Evolutionary conservation across 2,113 vertebrate species (phyloP), one percentile per base, ranked within the genome.

Genomic region (Hystrix cristata): DNA sequence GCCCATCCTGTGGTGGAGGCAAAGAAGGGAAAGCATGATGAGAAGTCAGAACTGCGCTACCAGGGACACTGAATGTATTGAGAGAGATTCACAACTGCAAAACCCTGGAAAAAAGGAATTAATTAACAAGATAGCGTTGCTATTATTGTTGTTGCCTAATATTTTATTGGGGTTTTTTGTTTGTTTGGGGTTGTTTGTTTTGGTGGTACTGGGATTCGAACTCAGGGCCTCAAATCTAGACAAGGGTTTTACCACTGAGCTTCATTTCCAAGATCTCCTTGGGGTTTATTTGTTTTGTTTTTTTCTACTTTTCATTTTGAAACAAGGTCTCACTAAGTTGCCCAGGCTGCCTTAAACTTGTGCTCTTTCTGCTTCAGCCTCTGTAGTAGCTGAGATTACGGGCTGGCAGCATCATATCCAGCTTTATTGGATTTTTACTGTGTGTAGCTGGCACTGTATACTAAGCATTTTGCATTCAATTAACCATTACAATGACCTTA

Each of bases 401-500:
- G 14, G 25, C 14, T 46, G 29, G 14, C 6, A 78, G 48, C 5
- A 16, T 27, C 74, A 78, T 48, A 14, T 46, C 74, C 74, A 51
- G 25, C 46, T 51, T 74, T 81, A 62, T 29, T 92, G 65, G 90
- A 83, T 23, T 83, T 79, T 76, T 86, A 57, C 48, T 82, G 18
- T 87, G 34, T 95, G 14, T 60, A 72, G 15, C 43, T 92, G 57
- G 29, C 60, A 72, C 31, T 79, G 1, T 86, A 38, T 25, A 78
- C n/a, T 62, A 62, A 95, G n/a, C 53, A 94, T 59, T 90, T 95
- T 65, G 31, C n/a, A 55, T 87, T 76, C 46, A 82, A 14, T 92
- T 91, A 84, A 91, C 88, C 78, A 31, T n/a, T 82, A 59, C 11
- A 71, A 0, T 72, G 62, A 53, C 53, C 7, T 12, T 90, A 53